Base-by-base conservation (phyloP, 2,888 invertebrate species). In the Troides aeacus region DNA sequence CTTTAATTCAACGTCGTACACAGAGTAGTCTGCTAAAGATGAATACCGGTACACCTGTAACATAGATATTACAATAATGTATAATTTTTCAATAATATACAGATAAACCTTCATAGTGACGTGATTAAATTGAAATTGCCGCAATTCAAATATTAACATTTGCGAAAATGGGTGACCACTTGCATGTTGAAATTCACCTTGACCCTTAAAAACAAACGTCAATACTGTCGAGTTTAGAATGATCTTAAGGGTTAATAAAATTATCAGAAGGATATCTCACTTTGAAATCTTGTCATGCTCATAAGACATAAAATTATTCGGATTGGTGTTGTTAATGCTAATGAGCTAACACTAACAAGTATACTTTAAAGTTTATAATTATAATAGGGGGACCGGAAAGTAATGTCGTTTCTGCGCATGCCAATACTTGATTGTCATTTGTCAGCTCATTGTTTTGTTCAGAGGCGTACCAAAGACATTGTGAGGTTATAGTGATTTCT, bases 41-140 rank as follows among this genome's bases (percentile, higher is more conserved):
- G 96, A 96, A 81, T 96, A 94, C 57, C 96, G 90, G 80, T 95
- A 96, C 30, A 94, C 88, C 95, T 95, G 87, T 72, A 90, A 90
- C 72, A 74, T 46, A 21, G 39, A 67, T 23, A 62, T 18, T 57
- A 58, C 21, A 10, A 56, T 24, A 56, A 17, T 56, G 36, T 58
- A 70, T 66, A 63, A 66, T 62, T 62, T 66, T 58, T 24, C n/a
- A 23, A 53, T 62, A 50, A 66, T 70, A n/a, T 62, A 62, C 62
- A 50, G 42, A 62, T 42, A 63, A 63, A 23, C 68, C 69, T 68
- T 68, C 58, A 36, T 68, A 15, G 60, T 57, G 62, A 71, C 69
- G 69, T 71, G 70, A 30, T 42, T 65, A 72, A 67, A 65, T 67
- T 65, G 56, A 62, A 60, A 30, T 69, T 42, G 57, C 60, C 61